These are phyloP conservation scores for Rhamphomyia laevipes DNA, from an alignment of 2,888 invertebrate species.

Conservation along the genomic window DNA sequence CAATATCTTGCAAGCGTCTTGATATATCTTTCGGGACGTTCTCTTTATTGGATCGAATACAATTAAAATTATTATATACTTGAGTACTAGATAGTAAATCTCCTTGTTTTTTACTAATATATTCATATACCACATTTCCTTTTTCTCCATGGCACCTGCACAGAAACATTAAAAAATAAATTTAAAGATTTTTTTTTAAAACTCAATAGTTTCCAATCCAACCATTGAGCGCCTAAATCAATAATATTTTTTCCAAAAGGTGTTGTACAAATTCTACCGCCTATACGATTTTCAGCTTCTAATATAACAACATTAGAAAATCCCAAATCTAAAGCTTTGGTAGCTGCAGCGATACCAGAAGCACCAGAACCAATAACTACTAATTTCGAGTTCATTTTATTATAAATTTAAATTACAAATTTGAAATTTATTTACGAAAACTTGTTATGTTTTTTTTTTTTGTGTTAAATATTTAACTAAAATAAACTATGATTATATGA, in stretches of 20 bases:
- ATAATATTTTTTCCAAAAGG: conserved; percentile 45
- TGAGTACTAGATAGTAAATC: no score
- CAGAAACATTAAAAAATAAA: conserved; percentile 11
- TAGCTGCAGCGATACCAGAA: conserved; percentile 35
- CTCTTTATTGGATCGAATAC: conserved; percentile 33
- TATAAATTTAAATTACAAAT: conserved; percentile 37
- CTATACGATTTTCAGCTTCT: conserved; percentile 51
- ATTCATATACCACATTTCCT: conserved; percentile 46
- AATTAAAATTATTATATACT: conserved; percentile 25
- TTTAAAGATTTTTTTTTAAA: background rate
- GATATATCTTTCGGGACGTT: conserved; percentile 30
- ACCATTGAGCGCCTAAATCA: conserved; percentile 72
- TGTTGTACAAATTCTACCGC: conserved; percentile 47
- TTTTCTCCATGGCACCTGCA: conserved; percentile 55
- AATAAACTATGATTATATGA: no score
- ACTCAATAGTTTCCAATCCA: conserved; percentile 24
- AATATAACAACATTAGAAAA: conserved; percentile 42
- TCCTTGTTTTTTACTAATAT: no score
- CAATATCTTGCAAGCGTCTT: conserved; percentile 29
- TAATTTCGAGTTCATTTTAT: conserved; percentile 18
- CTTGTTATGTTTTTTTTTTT: no score
- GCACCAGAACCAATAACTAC: conserved; percentile 35
- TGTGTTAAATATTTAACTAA: no score
- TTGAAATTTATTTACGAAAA: no score
- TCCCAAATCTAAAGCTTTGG: conserved; percentile 34